phyloP scores from a whole-genome alignment of 2,113 vertebrate species.

The Dunckerocampus dactyliophorus region DNA sequence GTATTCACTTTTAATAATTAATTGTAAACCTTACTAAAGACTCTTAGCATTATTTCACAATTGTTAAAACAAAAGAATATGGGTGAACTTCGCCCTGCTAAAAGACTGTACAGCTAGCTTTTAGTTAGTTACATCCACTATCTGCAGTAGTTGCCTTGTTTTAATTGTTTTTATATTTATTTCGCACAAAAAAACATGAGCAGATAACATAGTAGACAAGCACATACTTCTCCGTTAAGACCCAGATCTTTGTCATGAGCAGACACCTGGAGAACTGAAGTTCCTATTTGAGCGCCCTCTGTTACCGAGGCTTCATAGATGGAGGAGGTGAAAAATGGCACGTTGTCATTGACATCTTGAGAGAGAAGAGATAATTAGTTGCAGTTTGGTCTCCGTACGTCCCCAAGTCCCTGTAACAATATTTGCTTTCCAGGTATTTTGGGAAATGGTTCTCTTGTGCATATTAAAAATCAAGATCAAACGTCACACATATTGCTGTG shows the following conservation, averaged over 20 bases:
- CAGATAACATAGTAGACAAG: not conserved
- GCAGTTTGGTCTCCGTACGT: conserved; percentile 2
- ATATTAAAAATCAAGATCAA: not conserved
- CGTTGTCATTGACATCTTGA: conserved; percentile 89
- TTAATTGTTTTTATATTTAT: not conserved
- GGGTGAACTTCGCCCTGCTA: no score
- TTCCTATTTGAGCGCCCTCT: conserved; percentile 79
- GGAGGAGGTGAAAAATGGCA: conserved; percentile 89
- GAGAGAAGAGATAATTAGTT: conserved; percentile 14
- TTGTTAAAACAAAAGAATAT: no score
- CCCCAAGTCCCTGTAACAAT: not conserved
- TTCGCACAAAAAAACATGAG: not conserved
- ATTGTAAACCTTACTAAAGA: no score
- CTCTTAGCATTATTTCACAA: no score
- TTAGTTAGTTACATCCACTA: no score
- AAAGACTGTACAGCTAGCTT: no score
- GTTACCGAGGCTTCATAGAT: conserved; percentile 83
- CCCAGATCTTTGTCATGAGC: conserved; percentile 84
- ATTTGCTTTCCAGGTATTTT: not conserved
- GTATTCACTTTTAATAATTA: no score
- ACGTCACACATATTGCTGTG: no score
- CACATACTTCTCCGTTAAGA: conserved; percentile 80
- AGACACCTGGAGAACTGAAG: conserved; percentile 80
- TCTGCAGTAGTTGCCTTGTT: not conserved
- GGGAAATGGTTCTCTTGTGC: not conserved